A percentile compares a stretch with the other conserved stretches of the same genome.
phyloP scores from a whole-genome alignment of 1,140 invertebrate genomes.

The Trichogramma pretiosum region DNA sequence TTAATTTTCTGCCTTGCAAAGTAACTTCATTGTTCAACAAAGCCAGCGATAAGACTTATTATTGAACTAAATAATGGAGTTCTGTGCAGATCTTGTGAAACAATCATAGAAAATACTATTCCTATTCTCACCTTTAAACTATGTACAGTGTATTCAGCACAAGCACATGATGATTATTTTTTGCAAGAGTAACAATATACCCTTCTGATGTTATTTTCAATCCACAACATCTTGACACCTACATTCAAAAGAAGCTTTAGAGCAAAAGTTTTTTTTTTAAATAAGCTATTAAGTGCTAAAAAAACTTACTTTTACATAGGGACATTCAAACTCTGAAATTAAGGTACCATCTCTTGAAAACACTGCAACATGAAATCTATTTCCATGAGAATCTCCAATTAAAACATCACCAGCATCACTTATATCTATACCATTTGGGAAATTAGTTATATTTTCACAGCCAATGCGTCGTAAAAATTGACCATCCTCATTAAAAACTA shows the following conservation, averaged over 20 bases:
- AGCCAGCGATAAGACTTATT: too few relatives aligned
- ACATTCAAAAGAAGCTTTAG: slow-evolving; percentile 8
- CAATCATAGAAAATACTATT: slow-evolving; percentile 27
- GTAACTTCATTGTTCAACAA: too few relatives aligned
- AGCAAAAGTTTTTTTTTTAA: neutral
- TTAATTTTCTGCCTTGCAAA: slow-evolving; percentile 1
- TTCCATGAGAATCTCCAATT: slow-evolving; percentile 94
- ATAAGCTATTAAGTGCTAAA: neutral
- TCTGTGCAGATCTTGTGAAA: slow-evolving; percentile 1
- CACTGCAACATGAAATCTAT: slow-evolving; percentile 92
- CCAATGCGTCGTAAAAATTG: slow-evolving; percentile 86
- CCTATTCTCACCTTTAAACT: slow-evolving; percentile 55
- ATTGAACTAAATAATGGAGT: too few relatives aligned
- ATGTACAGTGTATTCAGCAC: slow-evolving; percentile 92
- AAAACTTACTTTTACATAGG: slow-evolving; percentile 79
- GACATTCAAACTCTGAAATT: slow-evolving; percentile 91
- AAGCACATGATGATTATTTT: slow-evolving; percentile 97
- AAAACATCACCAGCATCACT: slow-evolving; percentile 92
- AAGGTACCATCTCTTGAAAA: slow-evolving; percentile 79
- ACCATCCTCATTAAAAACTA: slow-evolving; percentile 88
- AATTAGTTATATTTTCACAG: slow-evolving; percentile 90
- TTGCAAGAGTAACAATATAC: slow-evolving; percentile 92
- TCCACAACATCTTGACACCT: slow-evolving; percentile 94
- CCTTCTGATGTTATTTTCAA: slow-evolving; percentile 94
- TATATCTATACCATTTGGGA: slow-evolving; percentile 95